Evolutionary conservation across 1,140 invertebrate species (phyloP).

Genomic region (Caerostris extrusa): DNA sequence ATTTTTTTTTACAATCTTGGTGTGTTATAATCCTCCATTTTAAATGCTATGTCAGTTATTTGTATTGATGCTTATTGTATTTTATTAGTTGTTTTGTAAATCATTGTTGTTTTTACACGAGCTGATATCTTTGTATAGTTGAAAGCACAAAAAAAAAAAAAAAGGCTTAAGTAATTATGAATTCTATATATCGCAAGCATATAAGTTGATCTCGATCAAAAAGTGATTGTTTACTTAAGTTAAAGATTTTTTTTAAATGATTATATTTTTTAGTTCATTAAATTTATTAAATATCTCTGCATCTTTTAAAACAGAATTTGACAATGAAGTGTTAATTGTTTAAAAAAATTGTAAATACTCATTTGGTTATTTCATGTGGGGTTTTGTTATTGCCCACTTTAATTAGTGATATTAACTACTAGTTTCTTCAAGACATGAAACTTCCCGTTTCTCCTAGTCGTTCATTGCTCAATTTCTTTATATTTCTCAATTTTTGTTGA

Average conservation of each 20-base stretch:
- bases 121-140: background rate
- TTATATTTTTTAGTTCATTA: too few relatives aligned
- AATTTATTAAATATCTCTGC: too few relatives aligned
- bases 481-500: too few relatives aligned
- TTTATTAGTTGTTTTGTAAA: background rate
- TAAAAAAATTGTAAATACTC: too few relatives aligned
- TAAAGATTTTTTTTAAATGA: too few relatives aligned
- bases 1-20: constrained; percentile 22
- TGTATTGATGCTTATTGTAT: background rate
- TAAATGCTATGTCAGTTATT: background rate
- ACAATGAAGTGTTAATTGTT: too few relatives aligned
- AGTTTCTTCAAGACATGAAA: background rate
- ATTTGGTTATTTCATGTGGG: too few relatives aligned
- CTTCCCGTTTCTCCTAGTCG: background rate
- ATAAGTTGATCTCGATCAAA: background rate
- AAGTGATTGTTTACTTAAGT: too few relatives aligned
- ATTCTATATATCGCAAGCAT: background rate
- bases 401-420: background rate
- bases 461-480: constrained; percentile 21
- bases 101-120: background rate
- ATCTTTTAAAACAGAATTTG: too few relatives aligned
- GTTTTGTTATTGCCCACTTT: background rate
- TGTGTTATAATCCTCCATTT: constrained; percentile 29
- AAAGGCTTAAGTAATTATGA: background rate
- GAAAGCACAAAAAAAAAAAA: background rate